These are phyloP conservation scores for Chelidonichthys spinosus DNA, from an alignment of 2,797 vertebrate genomes.

Conservation along the genomic window DNA sequence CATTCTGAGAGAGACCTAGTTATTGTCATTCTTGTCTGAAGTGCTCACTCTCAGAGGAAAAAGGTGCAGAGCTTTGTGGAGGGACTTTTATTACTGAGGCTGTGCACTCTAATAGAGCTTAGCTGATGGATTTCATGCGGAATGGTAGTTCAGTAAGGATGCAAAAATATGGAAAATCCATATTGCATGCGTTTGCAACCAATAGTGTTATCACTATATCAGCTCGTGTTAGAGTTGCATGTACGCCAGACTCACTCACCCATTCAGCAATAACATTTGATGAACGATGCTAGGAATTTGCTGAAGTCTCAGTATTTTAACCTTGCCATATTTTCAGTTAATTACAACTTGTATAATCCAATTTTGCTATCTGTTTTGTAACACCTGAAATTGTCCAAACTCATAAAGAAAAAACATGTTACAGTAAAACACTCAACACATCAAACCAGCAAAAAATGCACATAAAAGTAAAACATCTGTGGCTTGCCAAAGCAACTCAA, in stretches of 20 bases:
- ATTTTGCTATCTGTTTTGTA: background rate
- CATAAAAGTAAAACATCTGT: background rate
- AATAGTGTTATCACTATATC: slow-evolving; percentile 10
- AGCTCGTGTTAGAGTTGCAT: background rate
- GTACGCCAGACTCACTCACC: background rate
- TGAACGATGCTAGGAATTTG: background rate
- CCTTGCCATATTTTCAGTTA: background rate
- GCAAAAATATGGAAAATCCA: slow-evolving; percentile 32
- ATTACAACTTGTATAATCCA: background rate
- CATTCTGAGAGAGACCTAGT: slow-evolving; percentile 27
- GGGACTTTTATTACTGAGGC: slow-evolving; percentile 30
- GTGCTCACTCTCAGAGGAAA: slow-evolving; percentile 24
- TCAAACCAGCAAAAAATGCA: background rate
- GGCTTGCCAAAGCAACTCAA: background rate
- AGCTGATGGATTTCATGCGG: slow-evolving; percentile 54
- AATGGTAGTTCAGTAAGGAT: slow-evolving; percentile 30
- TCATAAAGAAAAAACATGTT: background rate
- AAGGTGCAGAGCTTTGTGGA: slow-evolving; percentile 9
- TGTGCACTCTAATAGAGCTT: slow-evolving; percentile 32
- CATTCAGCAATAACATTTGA: background rate
- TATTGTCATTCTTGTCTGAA: slow-evolving; percentile 42
- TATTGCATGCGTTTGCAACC: slow-evolving; percentile 16
- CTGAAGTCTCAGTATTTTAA: background rate
- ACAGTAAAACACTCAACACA: background rate
- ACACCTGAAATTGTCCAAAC: background rate